phyloP scores from a whole-genome alignment of 2,113 vertebrate genomes.

The Todiramphus chloris region DNA sequence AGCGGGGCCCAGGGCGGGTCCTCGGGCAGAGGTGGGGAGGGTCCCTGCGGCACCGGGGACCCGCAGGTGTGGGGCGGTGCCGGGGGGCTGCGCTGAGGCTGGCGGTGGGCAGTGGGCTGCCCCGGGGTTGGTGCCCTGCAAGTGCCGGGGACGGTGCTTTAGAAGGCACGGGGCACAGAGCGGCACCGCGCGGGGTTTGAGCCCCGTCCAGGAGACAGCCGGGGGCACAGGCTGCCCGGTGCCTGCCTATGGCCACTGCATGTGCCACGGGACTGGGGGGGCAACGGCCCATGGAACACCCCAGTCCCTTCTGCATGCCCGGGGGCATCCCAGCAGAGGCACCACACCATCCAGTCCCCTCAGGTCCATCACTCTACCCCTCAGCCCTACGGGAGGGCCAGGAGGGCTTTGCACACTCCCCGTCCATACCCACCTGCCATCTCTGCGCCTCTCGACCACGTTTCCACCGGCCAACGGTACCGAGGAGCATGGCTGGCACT shows the following conservation, averaged over 20 bases:
- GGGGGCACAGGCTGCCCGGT: too few relatives aligned
- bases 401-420: not conserved
- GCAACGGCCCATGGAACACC: not conserved
- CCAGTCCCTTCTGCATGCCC: not conserved
- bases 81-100: not conserved
- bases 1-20: not conserved
- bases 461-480: fast-evolving
- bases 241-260: not conserved
- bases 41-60: not conserved
- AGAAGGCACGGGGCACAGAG: not conserved
- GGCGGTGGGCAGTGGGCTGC: not conserved
- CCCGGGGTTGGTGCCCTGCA: not conserved
- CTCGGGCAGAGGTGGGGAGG: too few relatives aligned
- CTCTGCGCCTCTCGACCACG: not conserved
- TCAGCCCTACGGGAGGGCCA: not conserved
- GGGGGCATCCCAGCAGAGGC: not conserved
- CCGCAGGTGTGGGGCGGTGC: too few relatives aligned
- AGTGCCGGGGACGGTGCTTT: not conserved
- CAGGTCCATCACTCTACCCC: not conserved
- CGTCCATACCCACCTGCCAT: not conserved
- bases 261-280: not conserved
- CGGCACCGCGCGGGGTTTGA: fast-evolving
- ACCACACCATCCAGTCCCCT: fast-evolving
- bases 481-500: fast-evolving
- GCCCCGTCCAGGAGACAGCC: too few relatives aligned